Evolutionary conservation across 2,888 invertebrate genomes (phyloP), one percentile per base, ranked within the genome.

Genomic region (Chromoteleia sp.): DNA sequence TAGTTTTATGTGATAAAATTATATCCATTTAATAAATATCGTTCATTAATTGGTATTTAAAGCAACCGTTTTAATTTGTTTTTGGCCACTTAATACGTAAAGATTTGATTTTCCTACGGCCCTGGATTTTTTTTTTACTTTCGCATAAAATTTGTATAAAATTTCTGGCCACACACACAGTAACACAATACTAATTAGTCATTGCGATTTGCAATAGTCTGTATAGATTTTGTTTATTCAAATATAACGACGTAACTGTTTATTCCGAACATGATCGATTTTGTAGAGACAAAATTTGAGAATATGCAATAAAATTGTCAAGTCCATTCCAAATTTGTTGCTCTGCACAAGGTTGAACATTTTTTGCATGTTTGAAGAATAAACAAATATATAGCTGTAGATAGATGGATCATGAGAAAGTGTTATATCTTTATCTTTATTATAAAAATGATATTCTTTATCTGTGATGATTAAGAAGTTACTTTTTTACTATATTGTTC

Each of bases 161-260:
- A 61, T 48, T 36, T 67, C 82, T 80, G 87, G 85, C 88, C 86
- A 85, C 88, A 87, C 88, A 88, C 87, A 87, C 87, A 87, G 85
- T 85, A 86, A 84, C 86, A 87, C 88, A 86, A 74, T 75, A 80
- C 65, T 43, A 65, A 63, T 73, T 75, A 82, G 59, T 41, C 63
- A 33, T 58, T 68, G 45, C 15, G 25, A 61, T 48, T 61, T 67
- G 65, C 74, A 65, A 74, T 56, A 74, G 12, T 61, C 29, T 56
- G 43, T 54, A 74, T 56, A 74, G 36, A 65, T 65, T 29, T 65
- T 61, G 41, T 74, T 65, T 70, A 48, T 39, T 29, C 10, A 63
- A 21, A 15, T 52, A 36, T 19, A 68, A 43, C 14, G 10, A 59
- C 19, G 25, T 36, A 61, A 63, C n/a, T 45, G 73, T 54, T 56